Base-by-base conservation (phyloP, 2,888 invertebrate species). In the Metopia argyrocephala region DNA sequence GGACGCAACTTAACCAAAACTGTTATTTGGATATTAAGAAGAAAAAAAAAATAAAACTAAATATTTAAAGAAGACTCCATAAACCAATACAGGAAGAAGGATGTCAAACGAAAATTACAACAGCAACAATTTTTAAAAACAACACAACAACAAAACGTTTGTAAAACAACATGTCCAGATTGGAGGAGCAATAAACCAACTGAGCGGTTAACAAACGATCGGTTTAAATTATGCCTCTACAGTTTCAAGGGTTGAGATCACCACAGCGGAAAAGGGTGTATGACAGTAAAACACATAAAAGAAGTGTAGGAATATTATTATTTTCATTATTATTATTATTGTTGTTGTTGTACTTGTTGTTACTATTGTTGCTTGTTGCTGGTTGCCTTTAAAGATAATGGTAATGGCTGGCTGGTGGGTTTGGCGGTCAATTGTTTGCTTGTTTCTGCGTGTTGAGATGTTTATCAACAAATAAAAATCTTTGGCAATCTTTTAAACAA, bases 101-200 rank as follows among this genome's bases (percentile, higher is more conserved):
- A 85, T 86, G 86, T 84, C 84, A 86, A 85, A 85, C 86, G 86
- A 83, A 62, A n/a, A n/a, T n/a, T n/a, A n/a, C n/a, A n/a, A 73
- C 38, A 80, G 70, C 61, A 68, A 54, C 38, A 59, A n/a, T n/a
- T n/a, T n/a, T n/a, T n/a, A n/a, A 73, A 27, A 81, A 73, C 64
- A 69, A 56, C 27, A 61, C 18, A 46, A 71, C 69, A 73, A 73
- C 68, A 76, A 76, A 81, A 74, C 74, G 64, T 65, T 69, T 81
- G 76, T 81, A 61, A 78, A 81, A 78, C 74, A 78, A 57, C 56
- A 81, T 75, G 78, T 81, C 69, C 70, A 75, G 38, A 38, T 9
- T 38, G 15, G 15, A 38, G 38, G 38, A 38, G 38, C 74, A 78
- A 57, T 50, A 78, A 66, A 75, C 65, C 38, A 45, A 62, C 25